Base-by-base conservation (phyloP, 2,797 vertebrate genomes). In the Valencia hispanica region DNA sequence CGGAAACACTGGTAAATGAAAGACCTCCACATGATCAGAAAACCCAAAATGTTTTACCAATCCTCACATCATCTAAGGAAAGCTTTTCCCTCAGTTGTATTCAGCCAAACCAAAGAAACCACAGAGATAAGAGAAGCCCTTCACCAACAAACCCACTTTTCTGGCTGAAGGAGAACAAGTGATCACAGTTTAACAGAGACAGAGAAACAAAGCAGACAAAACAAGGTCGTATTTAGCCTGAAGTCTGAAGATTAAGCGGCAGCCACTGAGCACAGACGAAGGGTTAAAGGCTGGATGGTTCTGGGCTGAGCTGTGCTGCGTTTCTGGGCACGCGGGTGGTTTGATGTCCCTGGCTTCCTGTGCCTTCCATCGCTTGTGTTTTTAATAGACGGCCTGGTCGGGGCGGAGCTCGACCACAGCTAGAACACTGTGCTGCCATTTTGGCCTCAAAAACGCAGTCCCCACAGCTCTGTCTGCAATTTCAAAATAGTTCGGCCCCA, bases 381-480 rank as follows among this genome's bases (percentile, higher is more conserved):
- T 96, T 96, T 95, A 93, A 95, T 94, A 95, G 91, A 88, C 92
- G 80, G 93, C 87, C 89, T 90, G 86, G 91, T 93, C 71, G 92
- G 95, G 93, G 95, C 79, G 88, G 95, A 93, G 94, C 94, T 95
- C 93, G 53, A 94, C 95, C 95, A 80, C 94, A 95, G 92, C 92
- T 89, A 81, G 91, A 94, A 92, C 91, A 80, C 78, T 90, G 86
- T 71, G 90, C 90, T 94, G 94, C 93, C 88, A 93, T 93, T 93
- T 93, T 91, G 88, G 92, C 90, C 87, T 91, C 90, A 90, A 90
- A 86, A 87, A 92, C 88, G 85, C 92, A 78, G 83, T 91, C 91
- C 84, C 87, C 85, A 86, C 89, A 90, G 80, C 86, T 78, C 89
- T 71, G 90, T 92, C 91, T 93, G 91, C 90, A 89, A 82, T 88